Percentiles rank a stretch among this genome's conserved stretches.
These are phyloP conservation scores for Euphonia xanthogaster DNA, from an alignment of 2,797 vertebrate genomes.

Conservation along the genomic window DNA sequence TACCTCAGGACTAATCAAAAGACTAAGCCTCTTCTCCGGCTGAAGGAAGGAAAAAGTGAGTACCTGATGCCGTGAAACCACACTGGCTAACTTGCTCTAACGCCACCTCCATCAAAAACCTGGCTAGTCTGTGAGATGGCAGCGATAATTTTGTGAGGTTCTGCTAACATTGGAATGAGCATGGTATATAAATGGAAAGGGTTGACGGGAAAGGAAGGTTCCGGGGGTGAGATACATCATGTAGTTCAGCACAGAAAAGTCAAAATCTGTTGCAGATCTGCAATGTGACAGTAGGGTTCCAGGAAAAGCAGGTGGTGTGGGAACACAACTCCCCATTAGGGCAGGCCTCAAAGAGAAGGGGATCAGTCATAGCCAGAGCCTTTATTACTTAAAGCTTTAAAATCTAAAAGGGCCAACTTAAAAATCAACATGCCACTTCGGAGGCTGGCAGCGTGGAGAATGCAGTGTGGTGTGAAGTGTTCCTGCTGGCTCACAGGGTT, in stretches of 20 bases:
- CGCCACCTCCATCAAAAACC: not conserved
- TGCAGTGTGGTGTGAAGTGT: not conserved
- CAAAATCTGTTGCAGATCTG: slow-evolving; percentile 55
- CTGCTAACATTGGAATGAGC: not conserved
- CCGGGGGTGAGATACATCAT: not conserved
- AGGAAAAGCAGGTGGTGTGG: slow-evolving; percentile 60
- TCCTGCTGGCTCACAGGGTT: slow-evolving; percentile 12
- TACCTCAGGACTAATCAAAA: not conserved
- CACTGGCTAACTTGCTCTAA: not conserved
- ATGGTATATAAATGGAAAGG: slow-evolving; percentile 26
- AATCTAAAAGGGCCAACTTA: slow-evolving; percentile 33
- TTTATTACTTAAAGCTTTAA: slow-evolving; percentile 37
- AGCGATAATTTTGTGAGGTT: not conserved
- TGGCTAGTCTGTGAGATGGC: not conserved
- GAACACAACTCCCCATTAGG: slow-evolving; percentile 19
- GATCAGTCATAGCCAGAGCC: not conserved
- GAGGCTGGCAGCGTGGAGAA: slow-evolving; percentile 10
- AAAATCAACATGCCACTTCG: not conserved
- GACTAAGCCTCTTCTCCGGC: not conserved
- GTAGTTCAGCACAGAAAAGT: slow-evolving; percentile 16
- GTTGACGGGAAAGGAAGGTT: not conserved
- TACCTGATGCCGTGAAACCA: not conserved
- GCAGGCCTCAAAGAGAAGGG: slow-evolving; percentile 5
- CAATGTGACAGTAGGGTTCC: not conserved
- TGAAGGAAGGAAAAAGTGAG: not conserved